Percentiles rank a stretch among this genome's conserved stretches.
phyloP scores from a whole-genome alignment of 2,113 vertebrate genomes.

The Isurus oxyrinchus region DNA sequence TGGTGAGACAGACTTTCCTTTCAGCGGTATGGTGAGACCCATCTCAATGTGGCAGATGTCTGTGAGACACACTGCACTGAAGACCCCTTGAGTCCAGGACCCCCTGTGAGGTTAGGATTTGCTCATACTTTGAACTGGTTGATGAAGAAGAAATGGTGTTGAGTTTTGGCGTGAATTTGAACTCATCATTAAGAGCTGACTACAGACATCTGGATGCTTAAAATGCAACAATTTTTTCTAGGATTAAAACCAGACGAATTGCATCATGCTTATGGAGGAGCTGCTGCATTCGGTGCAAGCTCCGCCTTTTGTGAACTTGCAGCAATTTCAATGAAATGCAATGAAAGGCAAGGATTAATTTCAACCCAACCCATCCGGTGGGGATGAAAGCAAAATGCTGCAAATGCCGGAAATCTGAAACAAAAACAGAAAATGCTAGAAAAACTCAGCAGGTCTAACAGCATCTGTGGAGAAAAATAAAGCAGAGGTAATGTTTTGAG shows the following conservation, averaged over 20 bases:
- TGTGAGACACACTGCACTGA: not conserved
- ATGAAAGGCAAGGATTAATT: not conserved
- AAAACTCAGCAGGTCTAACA: too few species aligned
- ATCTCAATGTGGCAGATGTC: not conserved
- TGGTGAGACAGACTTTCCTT: not conserved
- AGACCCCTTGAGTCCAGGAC: not conserved
- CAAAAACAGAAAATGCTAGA: too few species aligned
- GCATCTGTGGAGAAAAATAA: too few species aligned
- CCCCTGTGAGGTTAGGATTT: not conserved
- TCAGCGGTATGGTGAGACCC: not conserved
- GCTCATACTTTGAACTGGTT: not conserved
- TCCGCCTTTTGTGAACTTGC: not conserved
- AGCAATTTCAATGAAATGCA: conserved; percentile 2
- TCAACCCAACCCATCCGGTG: not conserved
- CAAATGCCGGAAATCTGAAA: too few species aligned
- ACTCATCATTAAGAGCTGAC: not conserved
- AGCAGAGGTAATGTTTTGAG: too few species aligned
- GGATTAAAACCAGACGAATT: not conserved
- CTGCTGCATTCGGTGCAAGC: not conserved
- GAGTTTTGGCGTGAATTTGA: not conserved
- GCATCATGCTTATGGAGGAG: not conserved
- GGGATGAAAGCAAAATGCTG: too few species aligned
- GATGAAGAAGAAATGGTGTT: not conserved
- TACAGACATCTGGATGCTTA: not conserved
- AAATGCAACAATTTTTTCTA: not conserved